These are phyloP conservation scores for Dorcus parallelipipedus DNA, from an alignment of 2,888 invertebrate species.

Conservation along the genomic window DNA sequence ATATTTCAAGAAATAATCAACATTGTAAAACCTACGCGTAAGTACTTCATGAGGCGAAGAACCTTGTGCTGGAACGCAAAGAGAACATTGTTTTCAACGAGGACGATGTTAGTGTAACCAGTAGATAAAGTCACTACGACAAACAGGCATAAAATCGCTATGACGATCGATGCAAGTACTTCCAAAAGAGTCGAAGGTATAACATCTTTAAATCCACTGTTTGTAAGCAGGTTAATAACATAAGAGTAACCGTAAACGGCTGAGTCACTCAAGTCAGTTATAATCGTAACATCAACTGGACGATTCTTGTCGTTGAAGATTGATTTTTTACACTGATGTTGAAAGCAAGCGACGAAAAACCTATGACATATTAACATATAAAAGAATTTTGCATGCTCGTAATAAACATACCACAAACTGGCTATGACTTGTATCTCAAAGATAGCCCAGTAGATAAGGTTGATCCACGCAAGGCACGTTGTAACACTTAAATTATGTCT, in stretches of 20 bases:
- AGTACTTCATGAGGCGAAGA: not conserved
- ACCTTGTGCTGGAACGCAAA: not conserved
- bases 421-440: constrained; percentile 12
- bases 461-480: constrained; percentile 10
- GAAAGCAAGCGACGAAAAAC: constrained; percentile 11
- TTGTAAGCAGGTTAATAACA: constrained; percentile 12
- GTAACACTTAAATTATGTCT: constrained; percentile 11
- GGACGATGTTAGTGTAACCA: constrained; percentile 11
- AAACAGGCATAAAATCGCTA: constrained; percentile 10
- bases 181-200: constrained; percentile 8
- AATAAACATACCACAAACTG: constrained; percentile 8
- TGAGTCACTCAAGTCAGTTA: constrained; percentile 1
- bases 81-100: constrained; percentile 4
- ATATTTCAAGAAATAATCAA: not conserved
- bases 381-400: not conserved
- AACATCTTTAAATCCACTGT: constrained; percentile 10
- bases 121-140: constrained; percentile 12
- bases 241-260: constrained; percentile 13
- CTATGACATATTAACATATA: not conserved
- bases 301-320: constrained; percentile 1
- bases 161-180: constrained; percentile 1
- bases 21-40: not conserved
- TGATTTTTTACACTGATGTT: constrained; percentile 3
- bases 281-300: not conserved
- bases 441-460: constrained; percentile 9